Evolutionary conservation across 2,888 invertebrate genomes (phyloP).

Genomic region (Acrocera orbiculus): DNA sequence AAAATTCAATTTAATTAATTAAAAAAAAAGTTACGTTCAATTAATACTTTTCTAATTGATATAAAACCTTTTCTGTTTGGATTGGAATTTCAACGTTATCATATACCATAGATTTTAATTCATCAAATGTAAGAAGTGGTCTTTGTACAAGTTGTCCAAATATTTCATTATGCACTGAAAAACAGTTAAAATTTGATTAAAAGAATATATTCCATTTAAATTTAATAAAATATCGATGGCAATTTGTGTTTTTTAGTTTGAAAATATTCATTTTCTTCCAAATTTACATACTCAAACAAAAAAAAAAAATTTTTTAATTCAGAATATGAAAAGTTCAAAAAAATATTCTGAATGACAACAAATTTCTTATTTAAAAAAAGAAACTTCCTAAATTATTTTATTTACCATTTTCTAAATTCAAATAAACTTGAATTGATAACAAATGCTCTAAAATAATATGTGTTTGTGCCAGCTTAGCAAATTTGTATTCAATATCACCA

Average conservation of each 20-base stretch:
- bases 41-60: conserved; percentile 11
- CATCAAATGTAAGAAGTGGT: conserved; percentile 12
- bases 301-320: neutral
- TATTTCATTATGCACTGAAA: conserved; percentile 21
- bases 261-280: no score
- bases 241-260: no score
- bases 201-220: no score
- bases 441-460: conserved; percentile 28
- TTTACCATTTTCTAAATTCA: conserved; percentile 24
- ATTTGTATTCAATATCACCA: conserved; percentile 16
- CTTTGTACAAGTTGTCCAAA: conserved; percentile 22
- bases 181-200: no score
- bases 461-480: conserved; percentile 25
- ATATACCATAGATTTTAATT: conserved; percentile 16
- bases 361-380: no score
- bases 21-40: neutral
- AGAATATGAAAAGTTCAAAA: neutral
- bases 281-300: no score
- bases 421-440: conserved; percentile 24
- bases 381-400: neutral
- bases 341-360: no score
- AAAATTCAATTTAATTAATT: neutral
- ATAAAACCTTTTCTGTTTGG: conserved; percentile 20
- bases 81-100: conserved; percentile 25
- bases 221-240: neutral